These are phyloP conservation scores for Pteruthius melanotis DNA, from an alignment of 2,113 vertebrate genomes.

Conservation along the genomic window DNA sequence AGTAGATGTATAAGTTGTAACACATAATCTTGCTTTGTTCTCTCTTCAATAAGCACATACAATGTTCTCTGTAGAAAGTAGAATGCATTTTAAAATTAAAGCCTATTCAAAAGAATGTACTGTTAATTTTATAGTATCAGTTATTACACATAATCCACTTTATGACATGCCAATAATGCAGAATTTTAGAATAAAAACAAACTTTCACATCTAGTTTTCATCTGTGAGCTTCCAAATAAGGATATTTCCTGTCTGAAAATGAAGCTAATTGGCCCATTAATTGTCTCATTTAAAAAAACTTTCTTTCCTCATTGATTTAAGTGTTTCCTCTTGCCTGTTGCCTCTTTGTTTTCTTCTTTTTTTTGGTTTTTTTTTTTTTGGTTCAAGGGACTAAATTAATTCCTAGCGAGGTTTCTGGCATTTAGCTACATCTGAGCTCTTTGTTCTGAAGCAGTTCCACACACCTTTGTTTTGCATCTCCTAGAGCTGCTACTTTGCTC, in stretches of 20 bases:
- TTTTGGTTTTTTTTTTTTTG: neutral
- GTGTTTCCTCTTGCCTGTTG: neutral
- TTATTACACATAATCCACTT: neutral
- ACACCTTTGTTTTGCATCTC: neutral
- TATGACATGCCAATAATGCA: neutral
- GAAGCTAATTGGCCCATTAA: neutral
- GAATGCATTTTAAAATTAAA: neutral
- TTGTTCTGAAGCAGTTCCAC: neutral
- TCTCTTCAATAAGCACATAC: neutral
- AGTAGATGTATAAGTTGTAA: neutral
- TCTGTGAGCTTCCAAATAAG: neutral
- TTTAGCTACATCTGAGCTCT: neutral
- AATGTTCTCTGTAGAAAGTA: neutral
- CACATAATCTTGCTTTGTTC: slow-evolving; percentile 1
- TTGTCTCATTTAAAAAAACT: neutral
- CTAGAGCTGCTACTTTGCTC: neutral
- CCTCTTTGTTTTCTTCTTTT: neutral
- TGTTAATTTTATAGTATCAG: neutral
- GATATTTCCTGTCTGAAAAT: neutral
- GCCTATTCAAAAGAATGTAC: neutral
- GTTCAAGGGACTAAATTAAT: neutral
- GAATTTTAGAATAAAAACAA: neutral
- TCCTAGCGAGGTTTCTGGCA: neutral
- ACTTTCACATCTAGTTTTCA: neutral
- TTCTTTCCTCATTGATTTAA: neutral